phyloP scores from a whole-genome alignment of 2,113 vertebrate genomes.

The Monarcha castaneiventris region DNA sequence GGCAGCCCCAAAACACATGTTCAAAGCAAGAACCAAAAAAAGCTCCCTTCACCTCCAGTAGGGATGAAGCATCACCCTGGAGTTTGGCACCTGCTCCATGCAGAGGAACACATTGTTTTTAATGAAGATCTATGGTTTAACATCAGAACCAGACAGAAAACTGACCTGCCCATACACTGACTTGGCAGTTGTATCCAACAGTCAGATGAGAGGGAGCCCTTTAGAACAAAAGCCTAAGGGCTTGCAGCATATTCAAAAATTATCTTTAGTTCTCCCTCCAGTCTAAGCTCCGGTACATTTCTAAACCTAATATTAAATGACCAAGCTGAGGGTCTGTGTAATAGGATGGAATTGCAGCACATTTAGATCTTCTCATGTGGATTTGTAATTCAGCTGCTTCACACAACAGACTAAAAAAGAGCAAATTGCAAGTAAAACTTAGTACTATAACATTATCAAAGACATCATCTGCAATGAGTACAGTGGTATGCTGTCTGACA shows the following conservation, averaged over 20 bases:
- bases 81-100: neutral
- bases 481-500: neutral
- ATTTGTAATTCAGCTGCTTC: neutral
- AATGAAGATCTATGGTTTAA: neutral
- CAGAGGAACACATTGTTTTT: neutral
- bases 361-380: neutral
- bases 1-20: fast-evolving
- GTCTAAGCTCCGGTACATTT: neutral
- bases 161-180: neutral
- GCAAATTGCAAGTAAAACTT: conserved; percentile 23
- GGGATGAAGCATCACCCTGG: neutral
- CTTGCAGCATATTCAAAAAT: neutral
- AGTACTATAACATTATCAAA: conserved; percentile 15
- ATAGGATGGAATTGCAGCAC: neutral
- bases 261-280: neutral
- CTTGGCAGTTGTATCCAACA: neutral
- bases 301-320: neutral
- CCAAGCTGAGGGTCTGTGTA: neutral
- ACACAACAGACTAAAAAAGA: neutral
- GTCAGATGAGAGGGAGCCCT: neutral
- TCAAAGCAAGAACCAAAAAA: neutral
- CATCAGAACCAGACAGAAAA: neutral
- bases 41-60: neutral
- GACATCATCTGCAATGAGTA: neutral
- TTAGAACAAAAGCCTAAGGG: neutral